These are phyloP conservation scores for Meloidogyne exigua DNA, from an alignment of 1,140 invertebrate species.

Conservation along the genomic window DNA sequence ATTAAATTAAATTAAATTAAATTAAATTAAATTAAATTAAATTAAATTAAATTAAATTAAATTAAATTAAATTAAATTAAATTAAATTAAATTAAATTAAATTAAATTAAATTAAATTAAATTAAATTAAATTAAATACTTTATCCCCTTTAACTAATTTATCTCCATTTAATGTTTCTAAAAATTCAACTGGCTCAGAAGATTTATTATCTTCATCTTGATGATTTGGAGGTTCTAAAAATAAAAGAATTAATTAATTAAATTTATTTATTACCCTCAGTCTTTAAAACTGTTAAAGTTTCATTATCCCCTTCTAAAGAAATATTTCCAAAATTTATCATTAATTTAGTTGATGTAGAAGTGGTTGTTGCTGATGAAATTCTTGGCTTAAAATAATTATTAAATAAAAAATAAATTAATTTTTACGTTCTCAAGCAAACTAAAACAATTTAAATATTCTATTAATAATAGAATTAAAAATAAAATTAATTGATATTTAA, in stretches of 20 bases:
- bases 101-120: too few species aligned
- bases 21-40: background rate
- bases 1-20: background rate
- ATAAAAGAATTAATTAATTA: too few species aligned
- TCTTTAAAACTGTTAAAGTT: background rate
- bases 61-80: background rate
- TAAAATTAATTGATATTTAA: background rate
- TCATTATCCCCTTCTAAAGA: background rate
- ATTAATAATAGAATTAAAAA: background rate
- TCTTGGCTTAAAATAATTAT: background rate
- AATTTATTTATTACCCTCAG: background rate
- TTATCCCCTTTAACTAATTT: background rate
- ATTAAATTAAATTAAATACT: background rate
- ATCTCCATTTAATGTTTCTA: background rate
- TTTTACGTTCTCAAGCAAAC: background rate
- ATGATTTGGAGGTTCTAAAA: background rate
- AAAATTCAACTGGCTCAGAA: background rate
- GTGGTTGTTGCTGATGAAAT: background rate
- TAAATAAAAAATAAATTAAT: background rate
- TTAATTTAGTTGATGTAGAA: too few species aligned
- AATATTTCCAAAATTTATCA: background rate
- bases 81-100: background rate
- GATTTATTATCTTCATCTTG: background rate
- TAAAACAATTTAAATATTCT: background rate
- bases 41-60: background rate